Percentiles rank a stretch among this genome's conserved stretches.
Evolutionary conservation across 2,888 invertebrate species (phyloP).

Genomic region (Megastigmus dorsalis): DNA sequence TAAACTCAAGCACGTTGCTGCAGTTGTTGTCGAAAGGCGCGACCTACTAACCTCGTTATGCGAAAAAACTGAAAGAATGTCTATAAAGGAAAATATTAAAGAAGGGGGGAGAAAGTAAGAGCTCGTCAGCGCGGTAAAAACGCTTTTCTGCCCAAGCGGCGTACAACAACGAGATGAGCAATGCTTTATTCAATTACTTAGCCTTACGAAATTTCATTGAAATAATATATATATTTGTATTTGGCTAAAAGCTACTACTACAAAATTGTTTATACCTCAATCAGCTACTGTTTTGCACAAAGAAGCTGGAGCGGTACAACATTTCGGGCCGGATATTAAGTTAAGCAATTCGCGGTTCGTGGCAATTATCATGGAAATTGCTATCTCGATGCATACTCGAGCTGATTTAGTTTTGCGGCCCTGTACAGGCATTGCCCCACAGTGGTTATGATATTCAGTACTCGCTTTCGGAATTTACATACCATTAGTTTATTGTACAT

Average conservation of each 20-base stretch:
- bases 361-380: constrained; percentile 40
- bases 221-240: no score
- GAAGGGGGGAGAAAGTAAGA: no score
- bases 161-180: no score
- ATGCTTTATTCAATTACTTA: no score
- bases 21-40: background rate
- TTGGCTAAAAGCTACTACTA: no score
- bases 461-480: constrained; percentile 60
- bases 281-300: no score
- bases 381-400: background rate
- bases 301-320: no score
- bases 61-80: background rate
- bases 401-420: constrained; percentile 27
- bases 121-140: no score
- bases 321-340: no score
- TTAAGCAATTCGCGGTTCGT: background rate
- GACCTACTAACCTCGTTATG: background rate
- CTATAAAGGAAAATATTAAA: background rate
- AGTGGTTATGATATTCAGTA: constrained; percentile 58
- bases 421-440: background rate
- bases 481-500: constrained; percentile 58
- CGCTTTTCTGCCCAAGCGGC: no score
- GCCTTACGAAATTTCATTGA: no score
- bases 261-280: no score
- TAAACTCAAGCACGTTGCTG: background rate